phyloP scores from a whole-genome alignment of 1,140 invertebrate genomes.

The Meloidogyne exigua region DNA sequence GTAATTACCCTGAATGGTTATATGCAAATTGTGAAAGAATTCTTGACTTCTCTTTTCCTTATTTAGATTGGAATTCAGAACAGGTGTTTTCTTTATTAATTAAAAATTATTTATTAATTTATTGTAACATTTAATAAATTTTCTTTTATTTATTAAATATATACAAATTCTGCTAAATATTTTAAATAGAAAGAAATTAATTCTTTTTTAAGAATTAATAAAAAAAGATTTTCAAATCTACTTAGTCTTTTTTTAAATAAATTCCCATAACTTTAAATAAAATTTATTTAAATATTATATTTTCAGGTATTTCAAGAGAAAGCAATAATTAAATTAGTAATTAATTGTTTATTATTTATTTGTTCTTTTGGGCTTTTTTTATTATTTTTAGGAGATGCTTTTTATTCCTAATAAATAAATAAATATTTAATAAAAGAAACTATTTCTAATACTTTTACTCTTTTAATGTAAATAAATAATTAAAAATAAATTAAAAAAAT shows the following conservation, averaged over 20 bases:
- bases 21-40: conserved; percentile 38
- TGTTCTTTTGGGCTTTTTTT: conserved; percentile 9
- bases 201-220: too few relatives aligned
- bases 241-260: too few relatives aligned
- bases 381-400: conserved; percentile 27
- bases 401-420: conserved; percentile 1
- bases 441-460: too few relatives aligned
- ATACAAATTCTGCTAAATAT: too few relatives aligned
- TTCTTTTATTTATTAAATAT: not conserved
- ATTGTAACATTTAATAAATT: not conserved
- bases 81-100: conserved; percentile 13
- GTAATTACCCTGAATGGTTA: conserved; percentile 21
- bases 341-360: conserved; percentile 24
- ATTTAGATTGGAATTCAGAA: conserved; percentile 37
- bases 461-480: too few relatives aligned
- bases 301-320: conserved; percentile 32
- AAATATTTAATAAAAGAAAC: not conserved
- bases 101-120: not conserved
- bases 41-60: conserved; percentile 43
- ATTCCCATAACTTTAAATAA: too few relatives aligned
- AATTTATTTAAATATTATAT: too few relatives aligned
- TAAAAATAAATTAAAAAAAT: too few relatives aligned
- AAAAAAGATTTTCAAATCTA: too few relatives aligned
- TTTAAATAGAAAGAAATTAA: too few relatives aligned
- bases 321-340: conserved; percentile 25